Conservation (phyloP, 2,888 invertebrate species). For the Cordylochernes scorpioides region DNA sequence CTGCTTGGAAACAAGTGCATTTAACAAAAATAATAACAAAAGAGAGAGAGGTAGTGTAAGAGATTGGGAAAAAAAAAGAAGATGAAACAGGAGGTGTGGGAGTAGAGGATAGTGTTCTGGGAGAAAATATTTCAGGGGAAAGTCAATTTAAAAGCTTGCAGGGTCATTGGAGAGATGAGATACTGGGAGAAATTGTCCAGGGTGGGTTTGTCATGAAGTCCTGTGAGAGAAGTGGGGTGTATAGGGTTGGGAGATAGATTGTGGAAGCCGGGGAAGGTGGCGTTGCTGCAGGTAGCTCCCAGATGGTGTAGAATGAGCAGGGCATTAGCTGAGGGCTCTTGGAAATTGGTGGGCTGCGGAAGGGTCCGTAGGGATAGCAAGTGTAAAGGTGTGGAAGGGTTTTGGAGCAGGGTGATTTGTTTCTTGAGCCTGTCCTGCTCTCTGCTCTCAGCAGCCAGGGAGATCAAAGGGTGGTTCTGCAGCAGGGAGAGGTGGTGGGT, state of each 20-base stretch:
- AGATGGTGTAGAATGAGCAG: constrained; percentile 50
- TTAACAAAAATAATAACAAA: no score
- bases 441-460: constrained; percentile 37
- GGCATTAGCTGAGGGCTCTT: constrained; percentile 46
- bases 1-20: no score
- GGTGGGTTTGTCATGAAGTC: no score
- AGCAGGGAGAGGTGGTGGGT: constrained; percentile 44
- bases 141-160: no score
- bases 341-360: constrained; percentile 43
- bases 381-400: constrained; percentile 40
- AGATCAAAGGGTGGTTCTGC: constrained; percentile 51
- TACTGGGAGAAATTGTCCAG: no score
- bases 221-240: not conserved
- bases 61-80: no score
- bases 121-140: no score
- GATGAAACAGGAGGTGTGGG: no score
- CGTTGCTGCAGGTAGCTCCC: constrained; percentile 39
- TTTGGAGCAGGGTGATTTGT: constrained; percentile 16
- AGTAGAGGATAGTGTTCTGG: no score
- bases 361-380: constrained; percentile 49
- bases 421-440: constrained; percentile 2
- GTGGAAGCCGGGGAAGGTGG: constrained; percentile 11
- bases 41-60: no score
- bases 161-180: no score
- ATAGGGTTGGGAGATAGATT: not conserved